A percentile compares a stretch with the other conserved stretches of the same genome.
These are phyloP conservation scores for Lampropteryx suffumata DNA, from an alignment of 2,888 invertebrate species.

Conservation along the genomic window DNA sequence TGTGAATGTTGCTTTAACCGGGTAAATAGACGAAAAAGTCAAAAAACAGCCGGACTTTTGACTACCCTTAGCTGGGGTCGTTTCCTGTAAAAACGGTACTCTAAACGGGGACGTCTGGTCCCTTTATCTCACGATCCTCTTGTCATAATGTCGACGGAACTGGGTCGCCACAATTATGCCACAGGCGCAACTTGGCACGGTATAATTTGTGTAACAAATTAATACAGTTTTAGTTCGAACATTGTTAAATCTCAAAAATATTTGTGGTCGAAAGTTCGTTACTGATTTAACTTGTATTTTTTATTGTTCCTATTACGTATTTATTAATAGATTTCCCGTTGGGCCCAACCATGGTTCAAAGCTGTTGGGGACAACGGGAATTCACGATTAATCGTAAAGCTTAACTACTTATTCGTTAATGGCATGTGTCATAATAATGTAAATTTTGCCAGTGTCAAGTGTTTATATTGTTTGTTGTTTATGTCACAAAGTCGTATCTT, in stretches of 20 bases:
- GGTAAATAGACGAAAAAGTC: constrained; percentile 1
- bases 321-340: no score
- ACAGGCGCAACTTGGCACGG: constrained; percentile 53
- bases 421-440: no score
- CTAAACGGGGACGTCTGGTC: constrained; percentile 31
- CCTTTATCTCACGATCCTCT: constrained; percentile 32
- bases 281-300: not conserved
- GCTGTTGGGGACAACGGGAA: no score
- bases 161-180: constrained; percentile 67
- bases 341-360: no score
- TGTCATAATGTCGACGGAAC: constrained; percentile 48
- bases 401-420: no score
- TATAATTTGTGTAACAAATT: constrained; percentile 64
- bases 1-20: not conserved
- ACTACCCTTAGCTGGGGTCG: constrained; percentile 4
- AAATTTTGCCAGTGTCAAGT: no score
- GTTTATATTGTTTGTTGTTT: no score
- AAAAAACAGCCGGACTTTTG: constrained; percentile 2
- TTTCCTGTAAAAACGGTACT: constrained; percentile 31
- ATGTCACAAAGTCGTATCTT: no score
- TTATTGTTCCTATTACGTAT: no score
- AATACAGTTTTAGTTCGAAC: constrained; percentile 46
- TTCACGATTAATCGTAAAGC: no score
- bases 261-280: not conserved
- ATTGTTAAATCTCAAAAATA: not conserved